Percentiles rank a stretch among this genome's conserved stretches.
phyloP scores from a whole-genome alignment of 92 coral and sea anemone genomes.

The Anthopleura xanthogrammica region DNA sequence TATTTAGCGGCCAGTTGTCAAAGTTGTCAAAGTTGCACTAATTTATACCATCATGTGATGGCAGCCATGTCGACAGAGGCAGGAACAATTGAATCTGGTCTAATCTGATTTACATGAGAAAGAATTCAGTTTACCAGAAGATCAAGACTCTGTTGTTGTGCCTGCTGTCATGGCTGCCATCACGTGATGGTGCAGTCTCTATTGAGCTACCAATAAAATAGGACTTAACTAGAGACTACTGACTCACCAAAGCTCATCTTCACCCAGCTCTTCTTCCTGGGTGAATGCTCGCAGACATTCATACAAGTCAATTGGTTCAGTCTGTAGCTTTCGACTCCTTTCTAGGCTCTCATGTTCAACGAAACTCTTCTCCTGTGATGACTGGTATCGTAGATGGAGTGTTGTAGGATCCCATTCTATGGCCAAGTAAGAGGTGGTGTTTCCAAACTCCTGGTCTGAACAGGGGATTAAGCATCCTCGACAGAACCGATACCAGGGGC shows the following conservation, averaged over 20 bases:
- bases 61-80: too few species aligned
- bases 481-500: slow-evolving; percentile 98
- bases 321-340: slow-evolving; percentile 87
- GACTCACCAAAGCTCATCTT: slow-evolving; percentile 90
- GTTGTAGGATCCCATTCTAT: slow-evolving; percentile 99
- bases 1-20: too few species aligned
- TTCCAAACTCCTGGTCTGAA: slow-evolving; percentile 81
- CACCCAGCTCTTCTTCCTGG: slow-evolving; percentile 95
- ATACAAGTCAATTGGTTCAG: slow-evolving; percentile 96
- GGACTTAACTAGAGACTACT: background rate
- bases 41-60: too few species aligned
- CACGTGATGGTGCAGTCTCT: too few species aligned
- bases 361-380: slow-evolving; percentile 85
- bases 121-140: too few species aligned
- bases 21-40: too few species aligned
- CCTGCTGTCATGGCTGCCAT: too few species aligned
- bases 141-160: too few species aligned
- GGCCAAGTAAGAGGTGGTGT: slow-evolving; percentile 82
- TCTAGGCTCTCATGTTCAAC: slow-evolving; percentile 93
- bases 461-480: slow-evolving; percentile 82
- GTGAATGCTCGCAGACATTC: slow-evolving; percentile 96
- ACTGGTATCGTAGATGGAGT: slow-evolving; percentile 96
- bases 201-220: background rate
- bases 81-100: too few species aligned
- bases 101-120: too few species aligned